A percentile compares a stretch with the other conserved stretches of the same genome.
These are phyloP conservation scores for Rhabdomys pumilio DNA, from an alignment of 2,797 vertebrate genomes.

Conservation along the genomic window DNA sequence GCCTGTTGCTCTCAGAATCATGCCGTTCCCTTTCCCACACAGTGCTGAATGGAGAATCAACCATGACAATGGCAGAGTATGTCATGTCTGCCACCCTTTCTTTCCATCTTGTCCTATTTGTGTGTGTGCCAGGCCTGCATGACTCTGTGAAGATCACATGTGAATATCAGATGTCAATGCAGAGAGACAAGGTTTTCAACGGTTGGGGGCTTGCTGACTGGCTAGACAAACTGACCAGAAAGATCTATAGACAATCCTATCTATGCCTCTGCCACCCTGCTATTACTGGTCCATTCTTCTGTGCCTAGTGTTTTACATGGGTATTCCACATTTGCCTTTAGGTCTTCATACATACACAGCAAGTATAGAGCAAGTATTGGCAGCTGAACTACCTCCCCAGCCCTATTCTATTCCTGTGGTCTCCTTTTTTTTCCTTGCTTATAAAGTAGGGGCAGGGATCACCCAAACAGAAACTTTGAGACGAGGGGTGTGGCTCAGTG, in stretches of 20 bases:
- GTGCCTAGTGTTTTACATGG: background rate
- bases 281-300: background rate
- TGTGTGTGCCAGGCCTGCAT: background rate
- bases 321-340: background rate
- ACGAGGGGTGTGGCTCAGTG: background rate
- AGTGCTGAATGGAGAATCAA: background rate
- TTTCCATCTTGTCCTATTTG: background rate
- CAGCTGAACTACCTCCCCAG: background rate
- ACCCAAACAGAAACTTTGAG: background rate
- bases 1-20: background rate
- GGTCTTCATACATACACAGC: no score
- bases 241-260: no score
- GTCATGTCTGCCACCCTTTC: background rate
- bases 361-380: background rate
- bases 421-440: background rate
- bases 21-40: no score
- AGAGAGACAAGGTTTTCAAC: background rate
- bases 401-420: background rate
- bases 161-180: background rate
- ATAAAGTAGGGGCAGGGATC: background rate
- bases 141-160: background rate
- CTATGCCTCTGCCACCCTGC: background rate
- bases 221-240: background rate
- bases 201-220: background rate
- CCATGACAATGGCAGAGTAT: background rate